Conservation (phyloP, 2,888 invertebrate species). For the Norana najaformis region DNA sequence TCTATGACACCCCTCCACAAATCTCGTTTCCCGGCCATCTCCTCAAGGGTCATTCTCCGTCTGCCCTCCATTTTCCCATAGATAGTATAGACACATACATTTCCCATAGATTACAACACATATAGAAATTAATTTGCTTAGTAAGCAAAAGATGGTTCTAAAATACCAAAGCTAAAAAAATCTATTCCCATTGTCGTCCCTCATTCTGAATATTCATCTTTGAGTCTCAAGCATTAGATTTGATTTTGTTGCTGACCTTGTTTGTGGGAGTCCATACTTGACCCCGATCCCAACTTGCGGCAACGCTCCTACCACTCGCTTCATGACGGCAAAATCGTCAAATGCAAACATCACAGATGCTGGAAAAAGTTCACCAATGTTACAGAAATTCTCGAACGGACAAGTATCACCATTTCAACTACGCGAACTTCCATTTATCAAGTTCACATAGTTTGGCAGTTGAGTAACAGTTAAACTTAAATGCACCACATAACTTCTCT, state of each 20-base stretch:
- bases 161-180: neutral
- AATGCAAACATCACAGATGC: slow-evolving; percentile 99
- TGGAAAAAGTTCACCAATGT: slow-evolving; percentile 65
- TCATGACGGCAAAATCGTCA: slow-evolving; percentile 93
- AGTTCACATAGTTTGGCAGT: neutral
- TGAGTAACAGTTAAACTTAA: neutral
- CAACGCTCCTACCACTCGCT: slow-evolving; percentile 94
- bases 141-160: too few relatives aligned
- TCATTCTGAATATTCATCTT: neutral
- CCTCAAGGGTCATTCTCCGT: too few relatives aligned
- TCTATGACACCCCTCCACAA: too few relatives aligned
- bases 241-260: slow-evolving; percentile 69
- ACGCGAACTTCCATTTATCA: neutral
- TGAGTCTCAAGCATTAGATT: neutral
- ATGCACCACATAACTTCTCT: too few relatives aligned
- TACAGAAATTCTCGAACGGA: neutral
- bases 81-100: too few relatives aligned
- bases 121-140: neutral
- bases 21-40: too few relatives aligned
- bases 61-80: too few relatives aligned
- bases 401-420: too few relatives aligned
- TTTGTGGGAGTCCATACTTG: slow-evolving; percentile 98
- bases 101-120: too few relatives aligned
- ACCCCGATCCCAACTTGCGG: slow-evolving; percentile 97
- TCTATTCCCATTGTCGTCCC: neutral